A percentile compares a stretch with the other conserved stretches of the same genome.
phyloP scores from a whole-genome alignment of 2,797 vertebrate species.

The Anomalospiza imberbis region DNA sequence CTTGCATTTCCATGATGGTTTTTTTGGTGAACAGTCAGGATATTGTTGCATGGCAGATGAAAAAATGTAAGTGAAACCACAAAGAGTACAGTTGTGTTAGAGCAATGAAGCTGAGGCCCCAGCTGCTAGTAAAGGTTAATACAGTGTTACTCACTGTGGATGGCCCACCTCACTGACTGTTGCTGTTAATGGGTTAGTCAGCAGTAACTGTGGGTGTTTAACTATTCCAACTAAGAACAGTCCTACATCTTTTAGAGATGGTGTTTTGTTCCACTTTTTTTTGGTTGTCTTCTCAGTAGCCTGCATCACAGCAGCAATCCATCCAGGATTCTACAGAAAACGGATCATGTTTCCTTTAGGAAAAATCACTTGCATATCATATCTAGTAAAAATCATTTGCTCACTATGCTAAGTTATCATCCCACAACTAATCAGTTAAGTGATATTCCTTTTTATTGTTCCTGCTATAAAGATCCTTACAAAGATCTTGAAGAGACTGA shows the following conservation, averaged over 20 bases:
- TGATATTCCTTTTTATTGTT: background rate
- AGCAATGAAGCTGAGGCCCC: background rate
- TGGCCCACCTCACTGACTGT: background rate
- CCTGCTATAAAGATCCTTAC: background rate
- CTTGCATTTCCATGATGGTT: background rate
- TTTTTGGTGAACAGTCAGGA: constrained; percentile 49
- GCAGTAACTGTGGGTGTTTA: background rate
- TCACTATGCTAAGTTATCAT: background rate
- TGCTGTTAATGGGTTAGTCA: background rate
- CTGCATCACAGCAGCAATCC: background rate
- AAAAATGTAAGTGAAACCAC: constrained; percentile 17
- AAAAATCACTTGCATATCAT: background rate
- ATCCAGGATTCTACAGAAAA: background rate
- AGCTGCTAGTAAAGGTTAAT: background rate
- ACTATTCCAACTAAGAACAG: background rate
- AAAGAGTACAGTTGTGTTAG: constrained; percentile 9
- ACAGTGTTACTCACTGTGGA: background rate
- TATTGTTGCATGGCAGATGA: constrained; percentile 43
- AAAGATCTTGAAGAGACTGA: background rate
- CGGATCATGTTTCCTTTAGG: background rate
- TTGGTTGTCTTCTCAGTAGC: background rate
- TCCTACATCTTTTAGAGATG: background rate
- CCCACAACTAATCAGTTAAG: background rate
- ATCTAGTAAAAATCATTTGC: background rate
- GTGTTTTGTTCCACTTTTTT: background rate